A percentile compares a stretch with the other conserved stretches of the same genome.
Conservation (phyloP, 2,113 vertebrate genomes). For the Cyrtonyx montezumae region DNA sequence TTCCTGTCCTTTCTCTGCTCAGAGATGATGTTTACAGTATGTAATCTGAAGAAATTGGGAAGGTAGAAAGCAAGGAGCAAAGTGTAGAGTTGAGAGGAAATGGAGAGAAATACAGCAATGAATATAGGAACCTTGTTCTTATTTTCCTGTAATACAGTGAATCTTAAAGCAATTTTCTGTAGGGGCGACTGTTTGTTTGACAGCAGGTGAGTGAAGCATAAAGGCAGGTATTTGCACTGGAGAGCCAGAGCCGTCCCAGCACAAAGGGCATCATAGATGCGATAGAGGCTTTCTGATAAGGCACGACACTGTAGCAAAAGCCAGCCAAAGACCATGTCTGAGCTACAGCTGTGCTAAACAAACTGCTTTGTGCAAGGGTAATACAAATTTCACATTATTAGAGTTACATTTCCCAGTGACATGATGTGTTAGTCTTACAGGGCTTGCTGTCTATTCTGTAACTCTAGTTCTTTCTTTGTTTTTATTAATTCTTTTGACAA, state of each 20-base stretch:
- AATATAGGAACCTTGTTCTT: neutral
- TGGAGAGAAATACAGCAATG: neutral
- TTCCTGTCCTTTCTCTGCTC: neutral
- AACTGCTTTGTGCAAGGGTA: neutral
- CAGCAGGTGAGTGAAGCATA: neutral
- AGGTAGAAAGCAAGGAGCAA: neutral
- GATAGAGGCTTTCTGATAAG: neutral
- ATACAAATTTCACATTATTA: neutral
- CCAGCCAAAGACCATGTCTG: neutral
- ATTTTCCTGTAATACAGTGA: neutral
- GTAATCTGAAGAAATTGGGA: neutral
- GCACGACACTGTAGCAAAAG: neutral
- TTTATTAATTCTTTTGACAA: constrained; percentile 25
- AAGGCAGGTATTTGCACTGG: neutral
- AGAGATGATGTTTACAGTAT: neutral
- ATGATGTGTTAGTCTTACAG: neutral
- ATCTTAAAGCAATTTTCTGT: neutral
- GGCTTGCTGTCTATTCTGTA: neutral
- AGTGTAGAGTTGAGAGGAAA: neutral
- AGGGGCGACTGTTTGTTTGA: neutral
- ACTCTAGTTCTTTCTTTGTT: neutral
- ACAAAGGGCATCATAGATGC: neutral
- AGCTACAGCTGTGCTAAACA: neutral
- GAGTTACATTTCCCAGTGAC: neutral
- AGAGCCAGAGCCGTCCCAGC: neutral